Evolutionary conservation across 2,113 vertebrate species (phyloP).

Genomic region (cattle (Bos taurus)): ARS-UCD2.0 NC_037344.1:24958001-24958500

Average conservation of each 20-base stretch:
- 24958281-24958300: conserved; percentile 33
- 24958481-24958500: conserved; percentile 23
- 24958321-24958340: conserved; percentile 47
- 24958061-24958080: not conserved
- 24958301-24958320: conserved; percentile 36
- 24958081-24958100: not conserved
- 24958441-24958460: conserved; percentile 43
- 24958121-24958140: not conserved
- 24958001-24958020: not conserved
- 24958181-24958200: not conserved
- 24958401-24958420: conserved; percentile 29
- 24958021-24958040: not conserved
- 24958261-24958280: conserved; percentile 2
- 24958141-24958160: conserved; percentile 10
- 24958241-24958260: not conserved
- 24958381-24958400: conserved; percentile 35
- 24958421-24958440: conserved; percentile 29
- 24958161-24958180: conserved; percentile 4
- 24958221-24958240: not conserved
- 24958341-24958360: conserved; percentile 10
- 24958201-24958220: not conserved
- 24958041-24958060: not conserved
- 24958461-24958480: conserved; percentile 39
- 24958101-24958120: not conserved
- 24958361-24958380: conserved; percentile 36